A percentile compares a stretch with the other conserved stretches of the same genome.
phyloP scores from a whole-genome alignment of 2,888 invertebrate species.

The Eilema caniola region DNA sequence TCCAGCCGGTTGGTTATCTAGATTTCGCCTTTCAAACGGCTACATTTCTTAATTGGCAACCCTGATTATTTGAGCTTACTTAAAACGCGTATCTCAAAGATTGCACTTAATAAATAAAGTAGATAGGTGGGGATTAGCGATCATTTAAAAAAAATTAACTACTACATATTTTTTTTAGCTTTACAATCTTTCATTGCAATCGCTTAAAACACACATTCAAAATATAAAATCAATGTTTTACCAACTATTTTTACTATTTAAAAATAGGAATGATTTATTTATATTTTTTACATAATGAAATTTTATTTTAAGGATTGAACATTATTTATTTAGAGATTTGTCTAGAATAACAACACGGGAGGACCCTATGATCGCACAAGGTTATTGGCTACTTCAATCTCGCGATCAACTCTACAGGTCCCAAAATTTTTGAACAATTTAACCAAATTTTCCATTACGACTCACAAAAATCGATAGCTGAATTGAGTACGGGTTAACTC shows the following conservation, averaged over 20 bases:
- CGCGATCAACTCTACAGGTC: too few species aligned
- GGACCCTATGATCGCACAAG: background rate
- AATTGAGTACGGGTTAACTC: slow-evolving; percentile 65
- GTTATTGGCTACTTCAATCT: background rate
- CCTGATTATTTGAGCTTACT: slow-evolving; percentile 61
- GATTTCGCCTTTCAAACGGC: slow-evolving; percentile 68
- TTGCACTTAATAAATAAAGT: slow-evolving; percentile 44
- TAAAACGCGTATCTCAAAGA: slow-evolving; percentile 38
- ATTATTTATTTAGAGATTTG: too few species aligned
- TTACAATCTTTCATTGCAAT: background rate
- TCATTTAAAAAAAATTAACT: background rate
- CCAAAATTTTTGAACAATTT: background rate
- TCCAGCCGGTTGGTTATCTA: slow-evolving; percentile 67
- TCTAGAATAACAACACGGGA: too few species aligned
- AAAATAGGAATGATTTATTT: too few species aligned
- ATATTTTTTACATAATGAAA: too few species aligned
- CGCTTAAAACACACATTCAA: background rate
- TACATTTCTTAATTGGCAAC: slow-evolving; percentile 75
- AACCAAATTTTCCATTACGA: slow-evolving; percentile 38
- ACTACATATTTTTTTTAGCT: background rate
- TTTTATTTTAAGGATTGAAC: too few species aligned
- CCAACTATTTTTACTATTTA: too few species aligned
- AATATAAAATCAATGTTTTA: background rate
- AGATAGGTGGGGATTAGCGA: slow-evolving; percentile 20
- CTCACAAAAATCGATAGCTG: slow-evolving; percentile 52